Evolutionary conservation across 2,113 vertebrate species (phyloP).

Genomic region (Meriones unguiculatus): DNA sequence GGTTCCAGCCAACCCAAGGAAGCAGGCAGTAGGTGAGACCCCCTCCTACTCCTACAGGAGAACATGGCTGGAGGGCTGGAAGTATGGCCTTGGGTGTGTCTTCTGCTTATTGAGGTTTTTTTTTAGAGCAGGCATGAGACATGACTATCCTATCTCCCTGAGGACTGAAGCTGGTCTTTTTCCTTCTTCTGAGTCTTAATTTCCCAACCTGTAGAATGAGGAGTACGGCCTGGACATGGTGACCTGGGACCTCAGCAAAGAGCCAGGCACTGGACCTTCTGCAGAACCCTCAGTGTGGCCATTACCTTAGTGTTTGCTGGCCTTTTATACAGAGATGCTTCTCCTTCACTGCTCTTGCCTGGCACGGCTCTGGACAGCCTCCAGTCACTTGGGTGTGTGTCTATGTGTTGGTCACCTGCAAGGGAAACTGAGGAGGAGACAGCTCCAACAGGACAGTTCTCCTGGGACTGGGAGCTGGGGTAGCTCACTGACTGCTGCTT

Average conservation of each 20-base stretch:
- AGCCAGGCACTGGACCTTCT: not conserved
- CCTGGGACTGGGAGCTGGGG: not conserved
- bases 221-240: not conserved
- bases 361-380: not conserved
- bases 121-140: not conserved
- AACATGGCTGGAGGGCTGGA: not conserved
- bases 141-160: not conserved
- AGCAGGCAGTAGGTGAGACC: not conserved
- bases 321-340: too few relatives aligned
- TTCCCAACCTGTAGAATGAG: not conserved
- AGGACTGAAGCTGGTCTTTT: not conserved
- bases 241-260: not conserved
- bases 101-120: not conserved
- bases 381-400: not conserved
- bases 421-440: not conserved
- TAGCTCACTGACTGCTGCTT: too few relatives aligned
- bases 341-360: not conserved
- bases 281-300: too few relatives aligned
- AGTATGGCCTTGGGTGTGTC: not conserved
- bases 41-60: not conserved
- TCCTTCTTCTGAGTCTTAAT: not conserved
- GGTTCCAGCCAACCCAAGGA: not conserved
- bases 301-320: not conserved
- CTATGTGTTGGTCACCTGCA: not conserved
- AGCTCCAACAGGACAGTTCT: not conserved